Evolutionary conservation across 2,797 vertebrate species (phyloP).

Genomic region (Pogoniulus pusillus): DNA sequence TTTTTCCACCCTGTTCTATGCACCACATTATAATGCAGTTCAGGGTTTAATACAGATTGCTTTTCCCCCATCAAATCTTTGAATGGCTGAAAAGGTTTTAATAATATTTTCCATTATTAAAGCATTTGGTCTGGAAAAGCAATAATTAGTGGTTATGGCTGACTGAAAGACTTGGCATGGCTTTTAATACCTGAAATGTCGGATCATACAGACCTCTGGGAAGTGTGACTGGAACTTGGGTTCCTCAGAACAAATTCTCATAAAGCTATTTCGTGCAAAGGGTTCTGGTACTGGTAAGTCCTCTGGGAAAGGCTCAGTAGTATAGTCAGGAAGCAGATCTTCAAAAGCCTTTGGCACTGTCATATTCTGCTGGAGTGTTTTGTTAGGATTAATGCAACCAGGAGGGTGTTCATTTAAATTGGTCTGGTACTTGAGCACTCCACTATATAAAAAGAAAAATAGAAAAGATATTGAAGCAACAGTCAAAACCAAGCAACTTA

Average conservation of each 20-base stretch:
- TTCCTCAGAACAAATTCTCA: constrained; percentile 82
- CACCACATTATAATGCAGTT: neutral
- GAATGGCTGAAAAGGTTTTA: constrained; percentile 45
- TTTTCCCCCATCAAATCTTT: constrained; percentile 7
- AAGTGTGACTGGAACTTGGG: constrained; percentile 89
- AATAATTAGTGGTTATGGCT: constrained; percentile 59
- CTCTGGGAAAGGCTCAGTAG: constrained; percentile 25
- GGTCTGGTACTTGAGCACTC: constrained; percentile 92
- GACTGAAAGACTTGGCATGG: constrained; percentile 55
- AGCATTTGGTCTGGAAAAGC: constrained; percentile 63
- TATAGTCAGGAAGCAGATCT: constrained; percentile 41
- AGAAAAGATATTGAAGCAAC: neutral
- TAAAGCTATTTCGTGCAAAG: constrained; percentile 49
- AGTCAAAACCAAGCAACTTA: neutral
- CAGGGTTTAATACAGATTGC: constrained; percentile 33
- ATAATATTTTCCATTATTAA: constrained; percentile 66
- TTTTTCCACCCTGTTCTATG: neutral
- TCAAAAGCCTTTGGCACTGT: constrained; percentile 50
- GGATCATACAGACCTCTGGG: constrained; percentile 87
- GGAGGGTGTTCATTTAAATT: constrained; percentile 91
- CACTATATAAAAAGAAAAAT: constrained; percentile 74
- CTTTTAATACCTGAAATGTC: constrained; percentile 53
- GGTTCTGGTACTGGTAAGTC: constrained; percentile 58
- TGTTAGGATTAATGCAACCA: constrained; percentile 86
- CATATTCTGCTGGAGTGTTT: constrained; percentile 69